Evolutionary conservation across 2,888 invertebrate genomes (phyloP).

Genomic region (Cheilosia variabilis): DNA sequence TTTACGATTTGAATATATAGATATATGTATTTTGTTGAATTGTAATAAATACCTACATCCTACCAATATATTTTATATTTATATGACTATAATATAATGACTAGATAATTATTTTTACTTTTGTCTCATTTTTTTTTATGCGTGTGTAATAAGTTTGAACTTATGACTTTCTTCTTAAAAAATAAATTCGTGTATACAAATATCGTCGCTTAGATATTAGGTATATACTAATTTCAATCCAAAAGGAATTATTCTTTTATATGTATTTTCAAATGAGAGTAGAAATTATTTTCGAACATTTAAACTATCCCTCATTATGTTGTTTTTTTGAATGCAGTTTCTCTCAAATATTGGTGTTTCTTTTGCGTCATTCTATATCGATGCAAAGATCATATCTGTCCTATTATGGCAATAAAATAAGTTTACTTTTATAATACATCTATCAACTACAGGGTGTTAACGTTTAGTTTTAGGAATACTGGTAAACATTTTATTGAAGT

Average conservation of each 20-base stretch:
- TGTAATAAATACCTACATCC: slow-evolving; percentile 49
- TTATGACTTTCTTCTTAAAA: slow-evolving; percentile 18
- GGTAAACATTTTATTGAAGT: too few species aligned
- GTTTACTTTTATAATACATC: too few species aligned
- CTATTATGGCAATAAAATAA: too few species aligned
- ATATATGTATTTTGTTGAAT: slow-evolving; percentile 48
- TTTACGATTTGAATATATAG: slow-evolving; percentile 62
- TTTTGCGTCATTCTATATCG: too few species aligned
- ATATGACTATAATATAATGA: slow-evolving; percentile 32
- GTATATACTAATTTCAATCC: not conserved
- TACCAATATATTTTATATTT: slow-evolving; percentile 23
- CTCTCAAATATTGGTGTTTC: too few species aligned
- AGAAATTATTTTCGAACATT: too few species aligned
- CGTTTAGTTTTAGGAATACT: too few species aligned
- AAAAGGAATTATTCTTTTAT: not conserved
- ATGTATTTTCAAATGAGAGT: not conserved
- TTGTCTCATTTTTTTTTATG: slow-evolving; percentile 2
- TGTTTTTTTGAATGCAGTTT: too few species aligned
- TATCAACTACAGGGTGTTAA: too few species aligned
- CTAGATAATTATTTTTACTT: slow-evolving; percentile 40
- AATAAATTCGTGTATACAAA: slow-evolving; percentile 10
- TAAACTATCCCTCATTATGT: too few species aligned
- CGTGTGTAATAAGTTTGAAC: slow-evolving; percentile 28
- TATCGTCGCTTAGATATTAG: slow-evolving; percentile 3
- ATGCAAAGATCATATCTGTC: too few species aligned